A percentile compares a stretch with the other conserved stretches of the same genome.
phyloP scores from a whole-genome alignment of 1,140 invertebrate species.

The Propsilocerus akamusi region DNA sequence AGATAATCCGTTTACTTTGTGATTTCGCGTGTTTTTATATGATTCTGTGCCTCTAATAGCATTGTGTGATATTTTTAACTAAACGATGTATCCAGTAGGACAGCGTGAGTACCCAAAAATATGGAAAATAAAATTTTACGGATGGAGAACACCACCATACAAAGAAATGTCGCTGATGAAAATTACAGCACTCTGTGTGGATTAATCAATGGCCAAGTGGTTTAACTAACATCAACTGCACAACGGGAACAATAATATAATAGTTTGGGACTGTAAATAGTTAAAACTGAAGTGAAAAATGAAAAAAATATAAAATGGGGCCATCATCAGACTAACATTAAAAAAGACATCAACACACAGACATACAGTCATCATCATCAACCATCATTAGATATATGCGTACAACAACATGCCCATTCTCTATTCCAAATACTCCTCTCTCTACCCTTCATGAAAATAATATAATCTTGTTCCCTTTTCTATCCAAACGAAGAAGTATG shows the following conservation, averaged over 20 bases:
- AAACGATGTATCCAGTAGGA: constrained; percentile 32
- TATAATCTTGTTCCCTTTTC: too few relatives aligned
- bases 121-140: background rate
- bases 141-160: background rate
- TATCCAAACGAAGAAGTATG: too few relatives aligned
- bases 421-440: too few relatives aligned
- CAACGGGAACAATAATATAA: background rate
- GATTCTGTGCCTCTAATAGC: background rate
- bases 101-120: constrained; percentile 28
- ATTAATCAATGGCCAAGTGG: background rate
- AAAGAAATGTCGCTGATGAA: background rate
- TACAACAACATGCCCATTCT: too few relatives aligned
- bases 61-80: constrained; percentile 4
- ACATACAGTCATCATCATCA: background rate
- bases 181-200: background rate
- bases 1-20: background rate
- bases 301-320: constrained; percentile 2
- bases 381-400: background rate
- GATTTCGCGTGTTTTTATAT: constrained; percentile 1
- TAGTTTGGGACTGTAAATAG: background rate
- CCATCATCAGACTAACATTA: background rate
- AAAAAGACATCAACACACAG: background rate
- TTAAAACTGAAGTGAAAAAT: background rate
- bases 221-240: background rate
- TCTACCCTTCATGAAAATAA: too few relatives aligned